Percentiles rank a stretch among this genome's conserved stretches.
phyloP scores from a whole-genome alignment of 53 echinoderm and acorn worm genomes.

The Zoroaster sp. region DNA sequence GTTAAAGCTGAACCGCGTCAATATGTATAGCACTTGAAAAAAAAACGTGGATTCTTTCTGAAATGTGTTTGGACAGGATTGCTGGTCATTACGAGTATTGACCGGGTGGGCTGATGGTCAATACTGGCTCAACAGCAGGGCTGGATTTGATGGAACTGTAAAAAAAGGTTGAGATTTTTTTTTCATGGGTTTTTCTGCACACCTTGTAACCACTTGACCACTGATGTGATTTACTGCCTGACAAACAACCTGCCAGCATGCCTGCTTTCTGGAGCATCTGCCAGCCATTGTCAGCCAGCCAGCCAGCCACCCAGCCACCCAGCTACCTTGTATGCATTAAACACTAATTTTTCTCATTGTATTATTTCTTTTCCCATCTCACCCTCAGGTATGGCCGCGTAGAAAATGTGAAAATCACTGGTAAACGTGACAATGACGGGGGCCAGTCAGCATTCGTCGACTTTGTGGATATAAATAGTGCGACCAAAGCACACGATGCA shows the following conservation, averaged over 20 bases:
- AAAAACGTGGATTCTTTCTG: not conserved
- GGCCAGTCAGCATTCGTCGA: constrained; percentile 96
- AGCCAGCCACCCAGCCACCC: not conserved
- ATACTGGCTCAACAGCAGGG: not conserved
- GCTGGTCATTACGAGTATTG: not conserved
- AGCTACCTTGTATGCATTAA: not conserved
- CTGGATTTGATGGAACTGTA: not conserved
- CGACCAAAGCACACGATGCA: constrained; percentile 98
- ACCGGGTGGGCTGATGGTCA: not conserved
- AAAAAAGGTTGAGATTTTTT: not conserved
- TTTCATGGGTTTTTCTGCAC: not conserved
- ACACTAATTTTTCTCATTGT: not conserved
- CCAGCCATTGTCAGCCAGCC: not conserved
- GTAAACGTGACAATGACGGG: constrained; percentile 95
- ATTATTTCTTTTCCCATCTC: not conserved
- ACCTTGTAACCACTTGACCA: not conserved
- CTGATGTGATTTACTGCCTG: not conserved
- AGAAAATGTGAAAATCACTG: constrained; percentile 96
- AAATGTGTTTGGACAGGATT: not conserved
- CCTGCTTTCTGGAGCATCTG: not conserved
- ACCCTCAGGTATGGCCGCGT: constrained; percentile 94
- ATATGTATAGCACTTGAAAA: not conserved
- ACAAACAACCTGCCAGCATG: not conserved
- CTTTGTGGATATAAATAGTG: constrained; percentile 99
- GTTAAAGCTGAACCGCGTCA: not conserved